Percentiles rank a stretch among this genome's conserved stretches.
These are phyloP conservation scores for Phodopus roborovskii DNA, from an alignment of 2,113 vertebrate genomes.

Conservation along the genomic window DNA sequence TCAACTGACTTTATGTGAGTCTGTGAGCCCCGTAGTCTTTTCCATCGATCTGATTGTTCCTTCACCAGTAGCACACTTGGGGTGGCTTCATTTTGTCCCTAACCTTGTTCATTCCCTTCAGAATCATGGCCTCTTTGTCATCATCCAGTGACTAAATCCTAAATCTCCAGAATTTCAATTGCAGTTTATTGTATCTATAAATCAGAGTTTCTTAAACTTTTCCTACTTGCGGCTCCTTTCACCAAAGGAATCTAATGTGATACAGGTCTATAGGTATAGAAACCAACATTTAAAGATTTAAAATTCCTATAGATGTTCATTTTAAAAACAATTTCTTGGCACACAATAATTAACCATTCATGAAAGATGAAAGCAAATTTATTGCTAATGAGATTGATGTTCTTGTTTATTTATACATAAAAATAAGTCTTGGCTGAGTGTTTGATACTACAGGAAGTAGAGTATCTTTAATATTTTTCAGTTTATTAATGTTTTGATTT, in stretches of 20 bases:
- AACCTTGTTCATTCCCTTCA: background rate
- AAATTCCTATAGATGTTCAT: background rate
- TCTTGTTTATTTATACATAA: background rate
- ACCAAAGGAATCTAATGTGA: background rate
- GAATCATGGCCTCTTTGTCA: no score
- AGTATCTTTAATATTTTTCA: background rate
- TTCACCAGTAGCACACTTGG: background rate
- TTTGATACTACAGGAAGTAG: background rate
- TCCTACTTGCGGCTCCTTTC: background rate
- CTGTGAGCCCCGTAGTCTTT: background rate
- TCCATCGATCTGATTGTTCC: background rate
- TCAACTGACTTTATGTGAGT: background rate
- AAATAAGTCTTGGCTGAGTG: background rate
- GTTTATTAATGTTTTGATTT: background rate
- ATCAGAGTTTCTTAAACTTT: background rate
- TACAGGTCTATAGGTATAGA: background rate
- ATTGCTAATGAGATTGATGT: background rate
- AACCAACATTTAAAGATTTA: background rate
- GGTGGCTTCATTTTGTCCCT: background rate
- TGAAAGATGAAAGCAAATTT: background rate
- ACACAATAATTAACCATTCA: background rate
- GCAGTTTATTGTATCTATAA: background rate
- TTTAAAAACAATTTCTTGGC: background rate
- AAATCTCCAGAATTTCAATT: background rate
- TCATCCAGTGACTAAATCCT: no score